Evolutionary conservation across 1,140 invertebrate species (phyloP).

Genomic region (Drosophila rufa): DNA sequence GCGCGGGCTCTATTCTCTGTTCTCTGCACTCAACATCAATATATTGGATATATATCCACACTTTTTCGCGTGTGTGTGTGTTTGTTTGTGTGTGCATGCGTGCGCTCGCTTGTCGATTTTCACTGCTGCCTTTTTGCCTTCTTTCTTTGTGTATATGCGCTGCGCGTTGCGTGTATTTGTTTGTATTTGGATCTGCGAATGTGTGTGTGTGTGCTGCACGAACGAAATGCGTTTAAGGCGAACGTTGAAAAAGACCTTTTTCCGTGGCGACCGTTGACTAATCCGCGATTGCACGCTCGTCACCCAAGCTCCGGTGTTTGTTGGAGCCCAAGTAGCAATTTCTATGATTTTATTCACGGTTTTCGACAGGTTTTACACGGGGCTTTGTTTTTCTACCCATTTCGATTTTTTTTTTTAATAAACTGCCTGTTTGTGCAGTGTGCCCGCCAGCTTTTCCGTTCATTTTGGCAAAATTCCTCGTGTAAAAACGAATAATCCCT

Average conservation of each 20-base stretch:
- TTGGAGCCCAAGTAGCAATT: constrained; percentile 54
- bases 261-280: constrained; percentile 44
- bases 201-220: constrained; percentile 50
- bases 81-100: constrained; percentile 45
- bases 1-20: constrained; percentile 49
- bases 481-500: too few relatives aligned
- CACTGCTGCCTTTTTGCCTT: constrained; percentile 55
- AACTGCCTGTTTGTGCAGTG: constrained; percentile 7
- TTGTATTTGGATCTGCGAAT: constrained; percentile 25
- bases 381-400: constrained; percentile 72
- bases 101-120: constrained; percentile 56
- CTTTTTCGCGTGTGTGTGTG: constrained; percentile 51
- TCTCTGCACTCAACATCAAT: constrained; percentile 67
- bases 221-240: constrained; percentile 74
- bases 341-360: constrained; percentile 64
- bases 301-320: constrained; percentile 38
- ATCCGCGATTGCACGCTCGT: constrained; percentile 54
- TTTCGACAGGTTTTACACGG: constrained; percentile 57
- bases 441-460: not conserved
- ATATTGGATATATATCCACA: constrained; percentile 74
- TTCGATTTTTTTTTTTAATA: constrained; percentile 42
- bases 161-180: constrained; percentile 38
- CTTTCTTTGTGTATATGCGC: constrained; percentile 61
- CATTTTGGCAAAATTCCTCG: too few relatives aligned
- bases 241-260: constrained; percentile 70